phyloP scores from a whole-genome alignment of 1,140 invertebrate genomes.

The Sminthurides bifidus region DNA sequence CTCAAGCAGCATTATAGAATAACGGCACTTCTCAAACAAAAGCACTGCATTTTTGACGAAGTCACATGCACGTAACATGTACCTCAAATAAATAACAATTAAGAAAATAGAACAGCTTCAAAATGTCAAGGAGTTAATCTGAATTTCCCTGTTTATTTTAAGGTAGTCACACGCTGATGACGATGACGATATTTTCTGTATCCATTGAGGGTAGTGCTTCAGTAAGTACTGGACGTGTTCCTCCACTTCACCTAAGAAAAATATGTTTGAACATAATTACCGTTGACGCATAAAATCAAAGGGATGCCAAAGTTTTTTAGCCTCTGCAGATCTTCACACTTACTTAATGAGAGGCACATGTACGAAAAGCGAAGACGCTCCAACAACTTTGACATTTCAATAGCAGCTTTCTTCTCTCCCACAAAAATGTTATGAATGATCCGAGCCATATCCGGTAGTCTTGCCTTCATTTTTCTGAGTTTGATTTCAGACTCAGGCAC shows the following conservation, averaged over 20 bases:
- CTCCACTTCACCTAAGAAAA: conserved; percentile 3
- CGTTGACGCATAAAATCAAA: background rate
- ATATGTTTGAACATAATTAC: background rate
- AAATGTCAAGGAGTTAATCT: too few relatives aligned
- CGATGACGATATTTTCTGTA: conserved; percentile 1
- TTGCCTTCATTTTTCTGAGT: background rate
- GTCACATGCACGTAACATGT: too few relatives aligned
- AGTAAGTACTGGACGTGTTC: background rate
- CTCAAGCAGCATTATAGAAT: too few relatives aligned
- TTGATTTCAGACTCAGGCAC: background rate
- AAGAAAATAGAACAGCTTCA: too few relatives aligned
- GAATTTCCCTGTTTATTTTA: too few relatives aligned
- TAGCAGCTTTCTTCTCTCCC: conserved; percentile 2
- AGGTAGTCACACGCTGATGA: background rate
- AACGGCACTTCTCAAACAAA: too few relatives aligned
- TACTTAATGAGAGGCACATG: background rate
- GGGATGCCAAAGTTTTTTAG: background rate
- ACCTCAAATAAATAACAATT: too few relatives aligned
- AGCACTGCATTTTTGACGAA: too few relatives aligned
- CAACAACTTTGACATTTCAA: background rate
- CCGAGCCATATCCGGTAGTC: background rate
- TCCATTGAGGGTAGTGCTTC: background rate
- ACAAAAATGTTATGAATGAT: conserved; percentile 9
- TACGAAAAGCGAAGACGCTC: conserved; percentile 3
- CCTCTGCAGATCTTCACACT: too few relatives aligned